A percentile compares a stretch with the other conserved stretches of the same genome.
Evolutionary conservation across 30 jellyfish, hydroid and myxozoan genomes (phyloP).

Genomic region (Aurelia sp.): DNA sequence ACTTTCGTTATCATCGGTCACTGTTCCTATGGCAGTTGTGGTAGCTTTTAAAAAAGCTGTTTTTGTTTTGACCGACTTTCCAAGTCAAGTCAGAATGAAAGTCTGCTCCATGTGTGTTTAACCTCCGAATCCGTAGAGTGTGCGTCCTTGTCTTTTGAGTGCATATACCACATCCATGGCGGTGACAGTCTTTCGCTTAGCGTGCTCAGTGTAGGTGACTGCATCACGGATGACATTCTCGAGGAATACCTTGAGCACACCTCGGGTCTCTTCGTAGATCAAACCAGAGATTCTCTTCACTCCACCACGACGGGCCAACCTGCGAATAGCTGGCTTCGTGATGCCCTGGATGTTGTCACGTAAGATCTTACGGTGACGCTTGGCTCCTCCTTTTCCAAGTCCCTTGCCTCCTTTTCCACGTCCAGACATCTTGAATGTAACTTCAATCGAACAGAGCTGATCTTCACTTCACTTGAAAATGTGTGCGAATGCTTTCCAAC

Average conservation of each 20-base stretch:
- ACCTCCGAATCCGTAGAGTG: slow-evolving; percentile 96
- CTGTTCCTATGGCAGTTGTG: slow-evolving; percentile 5
- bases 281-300: slow-evolving; percentile 85
- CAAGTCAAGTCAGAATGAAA: too few species aligned
- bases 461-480: too few species aligned
- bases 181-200: slow-evolving; percentile 91
- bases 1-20: background rate
- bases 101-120: background rate
- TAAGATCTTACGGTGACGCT: slow-evolving; percentile 87
- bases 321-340: slow-evolving; percentile 92
- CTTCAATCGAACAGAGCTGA: too few species aligned
- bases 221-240: slow-evolving; percentile 65
- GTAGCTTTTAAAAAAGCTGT: slow-evolving; percentile 44
- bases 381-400: slow-evolving; percentile 97
- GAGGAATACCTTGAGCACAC: slow-evolving; percentile 38
- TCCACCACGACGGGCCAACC: slow-evolving; percentile 95
- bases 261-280: slow-evolving; percentile 69
- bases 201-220: slow-evolving; percentile 89
- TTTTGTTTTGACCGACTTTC: background rate
- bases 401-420: slow-evolving; percentile 99
- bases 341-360: slow-evolving; percentile 95
- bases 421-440: slow-evolving; percentile 68
- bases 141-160: slow-evolving; percentile 88
- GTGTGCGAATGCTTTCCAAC: too few species aligned
- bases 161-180: slow-evolving; percentile 97